phyloP scores from a whole-genome alignment of 2,113 vertebrate genomes.

The Myrmecobius fasciatus region DNA sequence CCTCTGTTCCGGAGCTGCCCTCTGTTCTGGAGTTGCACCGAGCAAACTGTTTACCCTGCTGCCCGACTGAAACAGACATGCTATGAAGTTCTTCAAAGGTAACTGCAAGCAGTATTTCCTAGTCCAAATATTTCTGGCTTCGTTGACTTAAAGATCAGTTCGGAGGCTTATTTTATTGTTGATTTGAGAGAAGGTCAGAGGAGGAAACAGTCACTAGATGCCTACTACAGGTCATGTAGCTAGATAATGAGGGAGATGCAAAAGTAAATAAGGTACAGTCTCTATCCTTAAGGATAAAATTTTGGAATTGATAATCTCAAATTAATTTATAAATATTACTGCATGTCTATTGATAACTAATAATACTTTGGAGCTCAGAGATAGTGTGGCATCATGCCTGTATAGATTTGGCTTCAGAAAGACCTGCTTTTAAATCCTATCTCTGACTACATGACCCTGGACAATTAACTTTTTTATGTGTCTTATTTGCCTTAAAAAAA shows the following conservation, averaged over 20 bases:
- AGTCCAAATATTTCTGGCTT: no score
- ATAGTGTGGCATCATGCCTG: background rate
- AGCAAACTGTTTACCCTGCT: no score
- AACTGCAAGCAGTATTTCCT: no score
- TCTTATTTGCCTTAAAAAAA: background rate
- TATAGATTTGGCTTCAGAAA: background rate
- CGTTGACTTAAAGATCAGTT: no score
- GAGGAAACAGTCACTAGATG: background rate
- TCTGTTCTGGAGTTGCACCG: no score
- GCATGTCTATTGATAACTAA: constrained; percentile 1
- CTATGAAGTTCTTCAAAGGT: no score
- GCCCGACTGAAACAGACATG: no score
- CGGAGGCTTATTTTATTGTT: no score
- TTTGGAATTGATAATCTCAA: background rate
- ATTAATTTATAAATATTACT: constrained; percentile 20
- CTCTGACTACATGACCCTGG: background rate
- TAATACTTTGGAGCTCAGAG: background rate
- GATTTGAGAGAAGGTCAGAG: no score
- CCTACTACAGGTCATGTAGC: background rate
- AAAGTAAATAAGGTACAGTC: background rate
- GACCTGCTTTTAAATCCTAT: background rate
- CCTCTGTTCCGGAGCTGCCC: no score
- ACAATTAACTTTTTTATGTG: background rate
- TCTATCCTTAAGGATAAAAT: background rate
- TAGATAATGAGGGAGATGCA: background rate